Evolutionary conservation across 2,797 vertebrate genomes (phyloP), one percentile per base, ranked within the genome.

Genomic region (Xenopus petersii): DNA sequence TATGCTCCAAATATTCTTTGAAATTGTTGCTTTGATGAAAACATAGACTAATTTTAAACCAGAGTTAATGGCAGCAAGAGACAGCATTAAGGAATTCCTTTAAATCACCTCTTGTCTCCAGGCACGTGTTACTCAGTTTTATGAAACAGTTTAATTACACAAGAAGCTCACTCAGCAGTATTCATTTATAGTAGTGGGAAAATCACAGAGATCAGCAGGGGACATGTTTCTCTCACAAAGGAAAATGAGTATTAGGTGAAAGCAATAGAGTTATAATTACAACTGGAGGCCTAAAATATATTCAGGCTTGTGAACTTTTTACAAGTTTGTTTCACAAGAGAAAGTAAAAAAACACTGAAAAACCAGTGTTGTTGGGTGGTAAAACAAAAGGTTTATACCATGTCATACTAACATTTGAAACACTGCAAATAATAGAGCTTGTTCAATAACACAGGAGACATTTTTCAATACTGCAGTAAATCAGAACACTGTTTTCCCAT

Each of bases 131-230:
- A 67, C 81, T 84, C 33, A 73, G 74, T 85, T 84, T 83, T 84
- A 83, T 82, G 82, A 70, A 84, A 83, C 11, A 76, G 70, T 79
- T 75, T 86, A 24, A 77, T 81, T 82, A 80, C 79, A 80, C 59
- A 73, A 81, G 82, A 71, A 74, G 55, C 73, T 81, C 74, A 85
- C 58, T 84, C 75, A 83, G 71, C 64, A 77, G 79, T 82, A 15
- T 75, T 81, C 49, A 81, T 83, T 81, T 72, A 73, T 48, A 81
- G 70, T 62, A 51, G 70, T 76, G 48, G 64, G 54, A 82, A 84
- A 88, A 82, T 77, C 78, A 84, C 79, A 72, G 75, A 66, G 81
- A 80, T 74, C 74, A 79, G 77, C 80, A 86, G 74, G 80, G 47
- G 12, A 77, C 42, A 67, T 64, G 62, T 17, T 73, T 71, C 81